phyloP scores from a whole-genome alignment of 2,113 vertebrate genomes.

The Rattus rattus region DNA sequence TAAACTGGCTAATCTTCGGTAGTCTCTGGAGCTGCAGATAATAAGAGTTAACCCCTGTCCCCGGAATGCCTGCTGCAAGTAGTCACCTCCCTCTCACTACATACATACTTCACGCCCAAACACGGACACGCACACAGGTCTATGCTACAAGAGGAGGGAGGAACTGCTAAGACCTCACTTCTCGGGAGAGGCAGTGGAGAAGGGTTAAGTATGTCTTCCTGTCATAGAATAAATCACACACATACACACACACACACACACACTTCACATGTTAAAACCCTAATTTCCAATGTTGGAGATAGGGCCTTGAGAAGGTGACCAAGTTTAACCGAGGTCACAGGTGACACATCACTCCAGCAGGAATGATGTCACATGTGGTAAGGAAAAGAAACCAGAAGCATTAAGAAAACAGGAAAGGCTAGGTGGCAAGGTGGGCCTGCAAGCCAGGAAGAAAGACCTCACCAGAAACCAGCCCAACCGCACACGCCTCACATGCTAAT shows the following conservation, averaged over 20 bases:
- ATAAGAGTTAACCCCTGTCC: not conserved
- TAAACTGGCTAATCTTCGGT: not conserved
- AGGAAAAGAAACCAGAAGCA: not conserved
- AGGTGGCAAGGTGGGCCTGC: not conserved
- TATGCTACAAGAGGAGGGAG: not conserved
- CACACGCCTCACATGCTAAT: not conserved
- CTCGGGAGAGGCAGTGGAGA: not conserved
- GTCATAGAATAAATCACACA: not conserved
- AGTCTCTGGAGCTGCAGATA: not conserved
- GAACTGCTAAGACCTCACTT: not conserved
- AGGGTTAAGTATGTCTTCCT: not conserved
- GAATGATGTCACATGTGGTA: not conserved
- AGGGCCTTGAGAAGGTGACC: not conserved
- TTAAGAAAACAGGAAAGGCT: not conserved
- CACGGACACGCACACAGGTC: too few relatives aligned
- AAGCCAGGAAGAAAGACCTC: not conserved
- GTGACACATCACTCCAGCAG: not conserved
- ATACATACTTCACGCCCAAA: not conserved
- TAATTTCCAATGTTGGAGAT: not conserved
- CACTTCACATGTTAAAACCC: not conserved
- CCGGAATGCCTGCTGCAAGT: not conserved
- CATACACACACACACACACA: not conserved
- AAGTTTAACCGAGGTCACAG: not conserved
- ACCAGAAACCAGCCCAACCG: not conserved
- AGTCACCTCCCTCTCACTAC: not conserved